phyloP scores from a whole-genome alignment of 2,113 vertebrate genomes.

The Callospermophilus lateralis region DNA sequence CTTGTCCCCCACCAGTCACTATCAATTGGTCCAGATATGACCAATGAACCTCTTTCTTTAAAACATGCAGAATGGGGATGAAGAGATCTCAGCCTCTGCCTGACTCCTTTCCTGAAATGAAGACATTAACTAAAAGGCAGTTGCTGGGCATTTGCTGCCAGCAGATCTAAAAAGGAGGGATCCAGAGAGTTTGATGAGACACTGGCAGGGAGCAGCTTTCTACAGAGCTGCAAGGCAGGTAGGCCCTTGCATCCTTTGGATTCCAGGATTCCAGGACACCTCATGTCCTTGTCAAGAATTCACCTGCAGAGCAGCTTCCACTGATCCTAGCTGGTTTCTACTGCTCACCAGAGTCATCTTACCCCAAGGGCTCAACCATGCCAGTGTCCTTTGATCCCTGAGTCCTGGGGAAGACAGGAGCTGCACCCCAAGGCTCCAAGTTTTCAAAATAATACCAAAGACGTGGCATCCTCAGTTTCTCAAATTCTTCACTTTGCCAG shows the following conservation, averaged over 20 bases:
- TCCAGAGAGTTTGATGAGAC: no score
- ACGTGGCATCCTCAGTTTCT: background rate
- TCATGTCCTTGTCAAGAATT: fast-evolving
- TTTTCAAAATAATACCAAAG: background rate
- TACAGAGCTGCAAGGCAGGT: no score
- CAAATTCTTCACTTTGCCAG: background rate
- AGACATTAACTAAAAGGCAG: background rate
- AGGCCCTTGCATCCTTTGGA: background rate
- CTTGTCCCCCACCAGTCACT: background rate
- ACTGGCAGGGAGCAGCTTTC: no score
- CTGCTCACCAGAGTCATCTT: background rate
- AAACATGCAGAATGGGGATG: background rate
- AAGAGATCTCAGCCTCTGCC: background rate
- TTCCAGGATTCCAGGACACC: background rate
- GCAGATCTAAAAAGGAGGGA: no score
- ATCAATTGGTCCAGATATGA: background rate
- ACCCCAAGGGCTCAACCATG: background rate
- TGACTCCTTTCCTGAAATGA: background rate
- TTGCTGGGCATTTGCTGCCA: background rate
- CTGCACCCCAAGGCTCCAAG: fast-evolving
- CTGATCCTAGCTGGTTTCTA: background rate
- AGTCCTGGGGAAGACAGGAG: background rate
- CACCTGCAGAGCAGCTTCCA: background rate
- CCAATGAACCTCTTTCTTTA: no score
- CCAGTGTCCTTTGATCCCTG: background rate